Percentiles rank a stretch among this genome's conserved stretches.
Evolutionary conservation across 2,888 invertebrate species (phyloP).

Genomic region (Willowsia nigromaculata): DNA sequence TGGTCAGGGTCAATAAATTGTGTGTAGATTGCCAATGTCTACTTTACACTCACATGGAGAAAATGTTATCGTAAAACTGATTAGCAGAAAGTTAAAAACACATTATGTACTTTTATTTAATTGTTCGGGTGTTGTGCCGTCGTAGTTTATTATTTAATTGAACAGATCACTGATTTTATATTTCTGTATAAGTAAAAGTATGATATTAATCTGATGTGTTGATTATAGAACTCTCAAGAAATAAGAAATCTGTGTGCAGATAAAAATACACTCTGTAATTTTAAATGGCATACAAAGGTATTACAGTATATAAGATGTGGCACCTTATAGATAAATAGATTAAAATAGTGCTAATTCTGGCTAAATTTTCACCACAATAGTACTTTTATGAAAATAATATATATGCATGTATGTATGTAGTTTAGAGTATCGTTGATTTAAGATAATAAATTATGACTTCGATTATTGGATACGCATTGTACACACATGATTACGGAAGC

Average conservation of each 20-base stretch:
- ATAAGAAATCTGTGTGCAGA: too few species aligned
- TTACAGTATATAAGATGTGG: background rate
- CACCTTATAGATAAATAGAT: background rate
- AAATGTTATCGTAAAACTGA: background rate
- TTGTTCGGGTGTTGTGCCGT: background rate
- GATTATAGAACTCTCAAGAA: background rate
- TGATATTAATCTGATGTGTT: background rate
- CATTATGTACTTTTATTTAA: background rate
- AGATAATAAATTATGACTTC: conserved; percentile 9
- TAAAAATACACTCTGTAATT: background rate
- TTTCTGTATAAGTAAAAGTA: background rate
- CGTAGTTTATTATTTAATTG: background rate
- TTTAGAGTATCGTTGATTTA: background rate
- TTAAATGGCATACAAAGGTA: background rate
- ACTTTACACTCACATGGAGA: background rate
- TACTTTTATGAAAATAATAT: background rate
- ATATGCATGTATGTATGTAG: background rate
- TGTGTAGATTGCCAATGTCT: background rate
- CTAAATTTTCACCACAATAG: background rate
- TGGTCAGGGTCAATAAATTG: conserved; percentile 72
- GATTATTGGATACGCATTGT: background rate
- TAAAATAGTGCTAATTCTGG: background rate
- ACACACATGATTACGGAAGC: too few species aligned
- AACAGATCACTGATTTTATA: conserved; percentile 54
- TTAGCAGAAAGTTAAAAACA: background rate